Conservation (phyloP, 2,113 vertebrate species). For the Taxidea taxus region DNA sequence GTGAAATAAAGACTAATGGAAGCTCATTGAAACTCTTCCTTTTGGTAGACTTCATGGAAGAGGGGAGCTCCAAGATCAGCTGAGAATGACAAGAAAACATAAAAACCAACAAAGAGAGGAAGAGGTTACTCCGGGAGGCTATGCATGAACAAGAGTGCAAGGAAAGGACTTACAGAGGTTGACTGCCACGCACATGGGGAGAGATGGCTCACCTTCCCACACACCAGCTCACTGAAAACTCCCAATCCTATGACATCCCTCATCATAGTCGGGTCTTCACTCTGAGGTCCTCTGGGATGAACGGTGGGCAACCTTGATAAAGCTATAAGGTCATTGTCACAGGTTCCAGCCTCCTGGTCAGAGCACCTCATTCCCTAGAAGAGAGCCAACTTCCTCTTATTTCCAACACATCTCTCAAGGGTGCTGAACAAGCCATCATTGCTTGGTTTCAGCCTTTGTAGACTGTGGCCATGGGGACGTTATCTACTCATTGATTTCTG, state of each 20-base stretch:
- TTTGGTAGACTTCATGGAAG: not conserved
- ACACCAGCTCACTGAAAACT: fast-evolving
- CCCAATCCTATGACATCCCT: fast-evolving
- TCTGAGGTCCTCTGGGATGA: not conserved
- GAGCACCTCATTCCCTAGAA: not conserved
- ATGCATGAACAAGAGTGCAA: too few species aligned
- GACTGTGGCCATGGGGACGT: not conserved
- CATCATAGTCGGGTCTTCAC: not conserved
- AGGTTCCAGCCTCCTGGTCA: not conserved
- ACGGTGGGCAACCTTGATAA: not conserved
- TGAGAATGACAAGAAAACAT: not conserved
- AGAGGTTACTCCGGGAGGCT: not conserved
- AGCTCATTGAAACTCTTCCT: not conserved
- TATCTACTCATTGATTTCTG: not conserved
- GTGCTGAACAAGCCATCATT: too few species aligned
- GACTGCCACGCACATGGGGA: fast-evolving
- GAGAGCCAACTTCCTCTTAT: not conserved
- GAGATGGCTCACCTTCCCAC: not conserved
- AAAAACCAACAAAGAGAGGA: not conserved
- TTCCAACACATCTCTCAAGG: not conserved
- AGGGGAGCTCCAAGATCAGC: not conserved
- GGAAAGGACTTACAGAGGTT: fast-evolving
- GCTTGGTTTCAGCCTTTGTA: not conserved
- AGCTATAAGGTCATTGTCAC: not conserved
- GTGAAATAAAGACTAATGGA: not conserved